Percentiles rank a stretch among this genome's conserved stretches.
phyloP scores from a whole-genome alignment of 2,113 vertebrate species.

The Globicephala melas region DNA sequence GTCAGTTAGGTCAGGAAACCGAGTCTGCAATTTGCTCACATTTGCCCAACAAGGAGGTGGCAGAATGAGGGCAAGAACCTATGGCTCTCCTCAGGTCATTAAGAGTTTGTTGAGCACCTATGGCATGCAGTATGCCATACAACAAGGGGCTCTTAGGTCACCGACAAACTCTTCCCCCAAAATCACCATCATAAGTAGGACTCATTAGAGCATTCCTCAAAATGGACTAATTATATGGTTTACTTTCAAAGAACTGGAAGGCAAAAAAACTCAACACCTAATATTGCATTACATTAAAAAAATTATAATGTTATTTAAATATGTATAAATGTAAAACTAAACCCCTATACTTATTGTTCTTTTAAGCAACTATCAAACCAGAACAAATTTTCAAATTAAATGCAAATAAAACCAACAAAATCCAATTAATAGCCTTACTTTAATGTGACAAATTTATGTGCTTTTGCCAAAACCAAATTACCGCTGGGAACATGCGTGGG shows the following conservation, averaged over 20 bases:
- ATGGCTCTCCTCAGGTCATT: neutral
- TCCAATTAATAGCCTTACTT: constrained; percentile 35
- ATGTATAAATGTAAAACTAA: constrained; percentile 46
- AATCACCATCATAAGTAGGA: neutral
- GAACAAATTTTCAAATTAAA: constrained; percentile 56
- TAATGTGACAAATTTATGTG: neutral
- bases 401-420: constrained; percentile 50
- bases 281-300: neutral
- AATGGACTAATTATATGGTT: neutral
- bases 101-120: neutral
- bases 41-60: neutral
- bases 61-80: neutral
- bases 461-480: neutral
- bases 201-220: neutral
- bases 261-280: neutral
- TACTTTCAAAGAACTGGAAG: neutral
- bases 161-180: neutral
- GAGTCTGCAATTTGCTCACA: neutral
- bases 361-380: constrained; percentile 43
- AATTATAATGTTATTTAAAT: constrained; percentile 23
- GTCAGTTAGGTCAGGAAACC: neutral
- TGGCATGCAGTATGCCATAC: rapidly evolving
- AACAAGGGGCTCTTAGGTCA: neutral
- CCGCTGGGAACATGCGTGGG: neutral
- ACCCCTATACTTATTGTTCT: neutral